These are phyloP conservation scores for Cataglyphis livida DNA, from an alignment of 2,888 invertebrate genomes.

Conservation along the genomic window DNA sequence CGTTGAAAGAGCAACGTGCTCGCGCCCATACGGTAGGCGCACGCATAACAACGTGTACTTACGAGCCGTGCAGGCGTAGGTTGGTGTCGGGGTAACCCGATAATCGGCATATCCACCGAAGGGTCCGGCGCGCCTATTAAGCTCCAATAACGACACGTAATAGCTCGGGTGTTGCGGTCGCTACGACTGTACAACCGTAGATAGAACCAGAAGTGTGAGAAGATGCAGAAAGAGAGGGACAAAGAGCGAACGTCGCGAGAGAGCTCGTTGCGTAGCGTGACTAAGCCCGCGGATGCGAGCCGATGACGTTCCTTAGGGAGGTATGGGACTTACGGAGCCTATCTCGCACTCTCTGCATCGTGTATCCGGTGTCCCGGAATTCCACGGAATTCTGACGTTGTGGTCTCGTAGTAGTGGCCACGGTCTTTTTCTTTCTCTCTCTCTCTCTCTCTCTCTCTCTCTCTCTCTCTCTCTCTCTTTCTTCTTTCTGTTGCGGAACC, in stretches of 20 bases:
- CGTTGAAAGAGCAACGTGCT: slow-evolving; percentile 53
- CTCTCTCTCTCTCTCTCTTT: neutral
- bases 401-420: slow-evolving; percentile 35
- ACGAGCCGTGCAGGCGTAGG: slow-evolving; percentile 64
- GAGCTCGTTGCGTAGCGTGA: slow-evolving; percentile 82
- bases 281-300: slow-evolving; percentile 75
- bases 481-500: neutral
- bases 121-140: slow-evolving; percentile 80
- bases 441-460: neutral
- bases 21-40: slow-evolving; percentile 47
- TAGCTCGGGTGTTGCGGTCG: slow-evolving; percentile 71
- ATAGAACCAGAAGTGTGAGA: slow-evolving; percentile 34
- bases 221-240: neutral
- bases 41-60: slow-evolving; percentile 72
- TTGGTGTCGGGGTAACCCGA: slow-evolving; percentile 77
- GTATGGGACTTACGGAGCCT: neutral
- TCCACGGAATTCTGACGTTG: slow-evolving; percentile 71
- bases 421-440: slow-evolving; percentile 1
- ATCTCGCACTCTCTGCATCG: slow-evolving; percentile 14
- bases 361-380: slow-evolving; percentile 63
- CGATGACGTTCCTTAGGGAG: slow-evolving; percentile 33
- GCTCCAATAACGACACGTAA: slow-evolving; percentile 82
- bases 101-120: slow-evolving; percentile 81
- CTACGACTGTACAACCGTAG: slow-evolving; percentile 46
- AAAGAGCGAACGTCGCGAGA: slow-evolving; percentile 2